A percentile compares a stretch with the other conserved stretches of the same genome.
These are phyloP conservation scores for Platyura marginata DNA, from an alignment of 1,140 invertebrate genomes.

Conservation along the genomic window DNA sequence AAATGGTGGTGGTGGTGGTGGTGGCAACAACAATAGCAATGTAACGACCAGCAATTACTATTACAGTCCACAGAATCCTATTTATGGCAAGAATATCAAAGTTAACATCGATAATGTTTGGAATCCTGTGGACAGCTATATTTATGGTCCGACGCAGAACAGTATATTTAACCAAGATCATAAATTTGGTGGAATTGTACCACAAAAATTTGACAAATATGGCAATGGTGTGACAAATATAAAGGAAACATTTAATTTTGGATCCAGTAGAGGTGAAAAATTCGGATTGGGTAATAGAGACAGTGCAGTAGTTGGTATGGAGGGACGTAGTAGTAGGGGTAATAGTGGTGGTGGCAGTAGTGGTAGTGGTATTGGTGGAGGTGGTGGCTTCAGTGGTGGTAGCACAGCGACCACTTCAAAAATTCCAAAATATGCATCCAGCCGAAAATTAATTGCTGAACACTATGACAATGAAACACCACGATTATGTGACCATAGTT, in stretches of 20 bases:
- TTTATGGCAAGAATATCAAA: constrained; percentile 17
- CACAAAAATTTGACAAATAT: neutral
- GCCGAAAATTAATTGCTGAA: constrained; percentile 28
- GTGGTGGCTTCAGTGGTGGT: neutral
- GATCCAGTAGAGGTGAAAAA: neutral
- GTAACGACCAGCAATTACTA: constrained; percentile 19
- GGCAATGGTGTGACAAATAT: neutral
- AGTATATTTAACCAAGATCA: constrained; percentile 24
- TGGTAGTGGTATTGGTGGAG: neutral
- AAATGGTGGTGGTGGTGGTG: neutral
- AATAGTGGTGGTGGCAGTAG: constrained; percentile 6
- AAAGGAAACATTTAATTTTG: neutral
- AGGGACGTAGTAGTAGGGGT: constrained; percentile 3
- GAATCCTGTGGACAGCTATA: constrained; percentile 25
- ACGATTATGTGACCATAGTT: constrained; percentile 60
- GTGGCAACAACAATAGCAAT: constrained; percentile 11
- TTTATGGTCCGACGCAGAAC: constrained; percentile 22
- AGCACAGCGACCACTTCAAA: neutral
- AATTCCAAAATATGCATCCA: constrained; percentile 3
- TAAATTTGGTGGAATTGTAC: constrained; percentile 17
- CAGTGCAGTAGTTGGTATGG: neutral
- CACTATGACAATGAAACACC: constrained; percentile 58
- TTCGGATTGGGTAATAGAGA: neutral
- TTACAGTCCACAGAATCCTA: constrained; percentile 22
- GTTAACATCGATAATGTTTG: constrained; percentile 24